Evolutionary conservation across 2,888 invertebrate species (phyloP), one percentile per base, ranked within the genome.

Genomic region (Diloba caeruleocephala): DNA sequence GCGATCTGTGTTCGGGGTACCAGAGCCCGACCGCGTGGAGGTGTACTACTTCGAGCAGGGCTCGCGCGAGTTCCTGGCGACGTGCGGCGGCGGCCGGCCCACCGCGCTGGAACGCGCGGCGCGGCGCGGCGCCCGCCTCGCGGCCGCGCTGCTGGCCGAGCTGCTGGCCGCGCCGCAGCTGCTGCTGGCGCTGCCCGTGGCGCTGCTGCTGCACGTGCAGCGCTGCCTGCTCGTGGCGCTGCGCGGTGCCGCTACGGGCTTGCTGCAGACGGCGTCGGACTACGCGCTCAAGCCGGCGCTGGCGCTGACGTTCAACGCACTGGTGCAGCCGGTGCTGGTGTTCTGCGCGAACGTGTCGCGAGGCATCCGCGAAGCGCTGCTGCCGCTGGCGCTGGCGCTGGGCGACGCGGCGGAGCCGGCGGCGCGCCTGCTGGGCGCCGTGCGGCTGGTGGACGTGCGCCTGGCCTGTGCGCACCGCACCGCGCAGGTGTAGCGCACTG

Each of bases 211-310:
- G 74, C 60, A 41, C 19, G 25, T 38, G 39, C 59, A 26, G 51
- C 53, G 46, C 52, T 19, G 31, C 10, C 53, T 51, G 61, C 74
- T 86, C 71, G 42, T 49, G 53, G 45, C 63, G 59, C 66, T 53
- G 60, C 82, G 84, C 38, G 79, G 72, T 62, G 74, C 73, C 17
- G 63, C 60, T 12, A 48, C 68, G 32, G 86, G 81, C 19, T 63
- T 72, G 32, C 63, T 81, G 68, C 79, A 73, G 55, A 71, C 80
- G 26, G 50, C 55, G 51, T 78, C 96, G 0, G 97, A 97, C 87
- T 95, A 95, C 77, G 93, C 95, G 71, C 82, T 96, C 45, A 97
- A 96, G 83, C 97, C 97, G 9, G 84, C 95, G 39, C 84, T 97
- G 56, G 95, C 96, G 25, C 94, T 96, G 26, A 10, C 93, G 3